Evolutionary conservation across 2,797 vertebrate species (phyloP).

Genomic region (Clarias platycephalus): DNA sequence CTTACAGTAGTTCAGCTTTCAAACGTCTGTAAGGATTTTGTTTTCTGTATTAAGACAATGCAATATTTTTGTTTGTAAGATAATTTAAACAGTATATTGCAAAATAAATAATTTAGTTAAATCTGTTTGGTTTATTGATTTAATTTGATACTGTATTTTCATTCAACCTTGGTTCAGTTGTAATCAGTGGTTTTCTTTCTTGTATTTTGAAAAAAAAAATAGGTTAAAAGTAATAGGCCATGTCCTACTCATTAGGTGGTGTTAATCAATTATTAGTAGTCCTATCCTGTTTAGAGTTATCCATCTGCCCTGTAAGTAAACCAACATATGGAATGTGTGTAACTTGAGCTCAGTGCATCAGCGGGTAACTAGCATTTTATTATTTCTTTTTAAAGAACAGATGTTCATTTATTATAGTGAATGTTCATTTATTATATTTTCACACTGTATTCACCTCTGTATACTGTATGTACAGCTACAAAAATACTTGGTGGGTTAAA

Average conservation of each 20-base stretch:
- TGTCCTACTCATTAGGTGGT: background rate
- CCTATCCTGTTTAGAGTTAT: constrained; percentile 39
- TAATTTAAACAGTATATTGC: background rate
- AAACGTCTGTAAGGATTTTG: background rate
- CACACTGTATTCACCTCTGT: background rate
- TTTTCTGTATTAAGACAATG: background rate
- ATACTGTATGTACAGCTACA: background rate
- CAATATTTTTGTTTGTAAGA: background rate
- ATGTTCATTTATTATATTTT: background rate
- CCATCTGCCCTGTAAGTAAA: constrained; percentile 39
- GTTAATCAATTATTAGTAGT: constrained; percentile 49
- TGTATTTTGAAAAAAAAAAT: constrained; percentile 14
- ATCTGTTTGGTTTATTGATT: background rate
- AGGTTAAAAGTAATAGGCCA: background rate
- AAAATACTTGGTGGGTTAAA: background rate
- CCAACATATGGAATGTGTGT: constrained; percentile 45
- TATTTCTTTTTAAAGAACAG: background rate
- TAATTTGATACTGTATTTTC: background rate
- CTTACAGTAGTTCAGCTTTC: background rate
- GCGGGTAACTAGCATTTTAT: background rate
- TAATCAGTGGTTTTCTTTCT: constrained; percentile 1
- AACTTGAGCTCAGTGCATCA: constrained; percentile 37
- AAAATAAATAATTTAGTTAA: background rate
- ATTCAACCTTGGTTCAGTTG: background rate
- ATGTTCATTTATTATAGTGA: background rate